A percentile compares a stretch with the other conserved stretches of the same genome.
These are phyloP conservation scores for Plectropomus leopardus DNA, from an alignment of 2,113 vertebrate genomes.

Conservation along the genomic window DNA sequence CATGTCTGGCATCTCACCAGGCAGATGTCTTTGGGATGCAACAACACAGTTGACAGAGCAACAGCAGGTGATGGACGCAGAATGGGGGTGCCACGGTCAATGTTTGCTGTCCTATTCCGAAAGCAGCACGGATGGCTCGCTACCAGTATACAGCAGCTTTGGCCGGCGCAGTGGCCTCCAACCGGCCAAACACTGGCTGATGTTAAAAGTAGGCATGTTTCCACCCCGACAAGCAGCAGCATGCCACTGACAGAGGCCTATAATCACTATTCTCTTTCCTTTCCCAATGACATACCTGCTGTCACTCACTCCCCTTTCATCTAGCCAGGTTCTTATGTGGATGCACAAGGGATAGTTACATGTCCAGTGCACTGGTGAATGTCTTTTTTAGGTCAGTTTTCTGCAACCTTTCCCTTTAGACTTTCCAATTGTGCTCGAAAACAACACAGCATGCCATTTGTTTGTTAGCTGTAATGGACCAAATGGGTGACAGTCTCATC, in stretches of 20 bases:
- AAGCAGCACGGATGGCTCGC: slow-evolving; percentile 64
- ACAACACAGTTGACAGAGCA: slow-evolving; percentile 67
- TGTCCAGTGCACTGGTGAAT: slow-evolving; percentile 27
- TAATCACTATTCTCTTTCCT: slow-evolving; percentile 58
- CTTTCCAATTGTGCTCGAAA: slow-evolving; percentile 44
- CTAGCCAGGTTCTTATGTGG: slow-evolving; percentile 35
- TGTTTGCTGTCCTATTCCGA: slow-evolving; percentile 67
- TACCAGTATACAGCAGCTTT: slow-evolving; percentile 65
- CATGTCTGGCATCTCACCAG: slow-evolving; percentile 76
- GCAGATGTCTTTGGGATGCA: slow-evolving; percentile 72
- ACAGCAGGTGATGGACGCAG: slow-evolving; percentile 61
- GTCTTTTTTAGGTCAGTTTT: slow-evolving; percentile 62
- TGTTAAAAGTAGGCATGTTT: slow-evolving; percentile 63
- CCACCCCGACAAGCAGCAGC: slow-evolving; percentile 55
- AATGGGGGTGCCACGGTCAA: slow-evolving; percentile 60
- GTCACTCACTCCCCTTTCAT: slow-evolving; percentile 58
- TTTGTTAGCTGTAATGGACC: slow-evolving; percentile 73
- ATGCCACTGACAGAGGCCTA: slow-evolving; percentile 34
- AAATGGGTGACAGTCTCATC: slow-evolving; percentile 71
- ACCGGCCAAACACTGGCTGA: slow-evolving; percentile 71
- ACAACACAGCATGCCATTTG: slow-evolving; percentile 63
- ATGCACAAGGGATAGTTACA: slow-evolving; percentile 10
- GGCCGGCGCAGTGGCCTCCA: slow-evolving; percentile 51
- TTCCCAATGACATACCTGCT: slow-evolving; percentile 64
- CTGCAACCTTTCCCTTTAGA: slow-evolving; percentile 34